Evolutionary conservation across 2,113 vertebrate species (phyloP), one percentile per base, ranked within the genome.

Genomic region (Nibea coibor): DNA sequence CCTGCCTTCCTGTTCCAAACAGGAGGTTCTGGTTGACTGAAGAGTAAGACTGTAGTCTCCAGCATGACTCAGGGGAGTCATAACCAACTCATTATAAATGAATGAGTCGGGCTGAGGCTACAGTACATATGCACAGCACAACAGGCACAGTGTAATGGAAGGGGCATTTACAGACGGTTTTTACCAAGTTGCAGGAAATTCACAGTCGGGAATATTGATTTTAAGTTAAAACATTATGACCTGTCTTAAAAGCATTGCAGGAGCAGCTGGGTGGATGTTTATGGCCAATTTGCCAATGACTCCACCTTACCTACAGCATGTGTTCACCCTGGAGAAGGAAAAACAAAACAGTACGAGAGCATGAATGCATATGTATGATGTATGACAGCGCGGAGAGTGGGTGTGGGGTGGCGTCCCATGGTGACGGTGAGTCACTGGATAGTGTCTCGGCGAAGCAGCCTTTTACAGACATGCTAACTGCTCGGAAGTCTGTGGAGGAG

Each of bases 21-120:
- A 87, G 83, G 80, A 88, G 82, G 87, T 86, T 94, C 81, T 82
- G 85, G 87, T 84, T 83, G 86, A 80, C 83, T 86, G 85, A 88
- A 65, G 78, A 84, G 75, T 86, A 79, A 91, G 84, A 91, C 74
- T 79, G 54, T 35, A 48, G 89, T 90, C 86, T 91, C 87, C 87
- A 82, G 59, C 61, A 28, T 82, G 78, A 86, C 89, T 91, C 90
- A 70, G 53, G 87, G 91, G 89, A 94, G 76, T 85, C 85, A 84
- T 88, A 84, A 85, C 89, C 54, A 39, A 78, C 85, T 91, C 85
- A 90, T 94, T 92, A 92, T 73, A 91, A 92, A 91, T 92, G 85
- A 92, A 93, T 85, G 87, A 93, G 74, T 62, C 11, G 57, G 73
- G 70, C 85, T 45, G 61, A 78, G 73, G 87, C 84, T 54, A 76